Evolutionary conservation across 2,113 vertebrate species (phyloP), one percentile per base, ranked within the genome.

Genomic region (Trogon surrucura): DNA sequence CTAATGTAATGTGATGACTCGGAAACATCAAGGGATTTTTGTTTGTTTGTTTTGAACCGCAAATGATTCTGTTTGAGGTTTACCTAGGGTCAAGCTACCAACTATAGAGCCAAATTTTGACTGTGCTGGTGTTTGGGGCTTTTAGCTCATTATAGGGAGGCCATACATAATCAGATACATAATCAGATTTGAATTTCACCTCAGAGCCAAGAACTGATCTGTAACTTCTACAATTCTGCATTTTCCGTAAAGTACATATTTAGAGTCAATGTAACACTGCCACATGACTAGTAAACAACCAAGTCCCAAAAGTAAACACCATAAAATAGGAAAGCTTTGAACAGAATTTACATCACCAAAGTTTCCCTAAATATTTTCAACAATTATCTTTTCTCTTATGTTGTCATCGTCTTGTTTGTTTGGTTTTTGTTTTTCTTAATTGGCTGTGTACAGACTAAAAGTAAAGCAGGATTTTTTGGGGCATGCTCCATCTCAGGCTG

Each of bases 121-220:
- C 53, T 88, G n/a, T 50, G 56, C 72, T 86, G 26, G 45, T 93
- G 57, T 92, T 90, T 78, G 61, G 38, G 79, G 56, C 69, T 92
- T 41, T 41, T 88, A 86, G 75, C 82, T 82, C 11, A 6, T 88
- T 83, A 15, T 61, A 78, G 86, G 57, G 53, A 84, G 48, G 57
- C 60, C 60, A 45, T n/a, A n/a, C n/a, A n/a, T n/a, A n/a, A n/a
- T 81, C 32, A 56, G 82, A 75, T 93, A n/a, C 75, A 61, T 91
- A 93, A 94, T 95, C 85, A 81, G 80, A 83, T 93, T 86, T 88
- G 57, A 84, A 41, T 88, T 96, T 96, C 38, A 90, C 23, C 44
- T 94, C 60, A 45, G 64, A 93, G 72, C 90, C 77, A 83, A 88
- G 32, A 78, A 57, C 80, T 61, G 80, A 64, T 88, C 48, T 93